Evolutionary conservation across 2,888 invertebrate species (phyloP).

Genomic region (Drosophila planitibia): DNA sequence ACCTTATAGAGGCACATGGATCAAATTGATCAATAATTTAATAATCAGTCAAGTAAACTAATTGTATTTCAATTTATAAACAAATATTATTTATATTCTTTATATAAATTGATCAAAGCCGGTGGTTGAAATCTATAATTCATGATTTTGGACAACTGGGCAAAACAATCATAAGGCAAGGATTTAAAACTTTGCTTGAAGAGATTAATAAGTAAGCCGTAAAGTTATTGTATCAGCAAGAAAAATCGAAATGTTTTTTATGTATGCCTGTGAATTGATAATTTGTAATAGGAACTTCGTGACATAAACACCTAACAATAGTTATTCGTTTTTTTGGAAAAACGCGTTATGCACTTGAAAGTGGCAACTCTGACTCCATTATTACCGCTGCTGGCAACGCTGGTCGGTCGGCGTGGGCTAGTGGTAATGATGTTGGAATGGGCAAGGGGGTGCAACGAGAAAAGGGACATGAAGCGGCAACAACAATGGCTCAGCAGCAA

Average conservation of each 20-base stretch:
- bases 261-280: neutral
- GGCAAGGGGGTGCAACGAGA: constrained; percentile 14
- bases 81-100: neutral
- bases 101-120: neutral
- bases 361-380: constrained; percentile 31
- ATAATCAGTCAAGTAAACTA: neutral
- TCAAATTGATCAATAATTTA: neutral
- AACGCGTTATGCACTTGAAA: constrained; percentile 3
- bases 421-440: neutral
- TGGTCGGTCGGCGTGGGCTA: constrained; percentile 11
- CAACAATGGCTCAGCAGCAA: constrained; percentile 70
- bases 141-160: neutral
- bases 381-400: constrained; percentile 49
- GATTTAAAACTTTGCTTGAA: neutral
- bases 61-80: neutral
- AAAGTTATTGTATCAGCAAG: neutral
- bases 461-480: constrained; percentile 42
- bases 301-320: neutral
- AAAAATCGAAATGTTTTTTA: neutral
- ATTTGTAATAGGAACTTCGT: neutral
- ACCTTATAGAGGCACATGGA: neutral
- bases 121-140: neutral
- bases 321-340: constrained; percentile 2
- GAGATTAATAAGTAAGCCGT: neutral
- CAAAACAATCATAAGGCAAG: neutral